Base-by-base conservation (phyloP, 2,113 vertebrate species). In the Dasyurus viverrinus region DNA sequence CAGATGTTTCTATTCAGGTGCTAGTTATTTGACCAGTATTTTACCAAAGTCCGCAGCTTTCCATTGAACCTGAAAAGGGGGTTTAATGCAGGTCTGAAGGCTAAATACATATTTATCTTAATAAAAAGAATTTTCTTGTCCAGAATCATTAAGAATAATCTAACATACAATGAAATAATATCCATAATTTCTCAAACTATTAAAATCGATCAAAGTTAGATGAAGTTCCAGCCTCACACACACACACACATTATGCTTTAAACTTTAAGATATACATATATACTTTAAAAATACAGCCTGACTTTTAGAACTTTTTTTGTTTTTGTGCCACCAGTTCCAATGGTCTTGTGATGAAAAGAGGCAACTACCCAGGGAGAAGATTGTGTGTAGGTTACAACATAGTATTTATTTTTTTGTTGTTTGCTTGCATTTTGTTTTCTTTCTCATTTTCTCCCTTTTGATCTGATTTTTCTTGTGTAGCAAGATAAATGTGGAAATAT, bases 211-310 rank as follows among this genome's bases (percentile, higher is more conserved):
- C 92, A 92, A 93, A 95, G 92, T 91, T 47, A 93, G 95, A 92
- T 19, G 30, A 95, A 94, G 60, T n/a, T 12, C 48, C 30, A 96
- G 94, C 96, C 90, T n/a, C 55, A 57, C 55, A 57, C 55, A 60
- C 55, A 60, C 55, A 60, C 55, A 60, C 55, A 27, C 55, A 60
- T 25, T 2, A 1, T n/a, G 60, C 36, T 76, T 76, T 76, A n/a
- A 76, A 93, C 89, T 94, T 89, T 46, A 95, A 96, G 52, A 93
- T 27, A 8, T 25, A 90, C 55, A 96, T 52, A 93, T 25, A 3
- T n/a, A 92, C 53, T 97, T 95, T 95, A 95, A 47, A 94, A 97
- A 94, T n/a, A 95, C 48, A 27, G 90, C 93, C 91, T 93, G 92
- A 68, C 89, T 91, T n/a, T 89, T 54, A 30, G 47, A 95, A 90